Percentiles rank a stretch among this genome's conserved stretches.
Evolutionary conservation across 2,113 vertebrate genomes (phyloP).

Genomic region (Benitochromis conjunctus): DNA sequence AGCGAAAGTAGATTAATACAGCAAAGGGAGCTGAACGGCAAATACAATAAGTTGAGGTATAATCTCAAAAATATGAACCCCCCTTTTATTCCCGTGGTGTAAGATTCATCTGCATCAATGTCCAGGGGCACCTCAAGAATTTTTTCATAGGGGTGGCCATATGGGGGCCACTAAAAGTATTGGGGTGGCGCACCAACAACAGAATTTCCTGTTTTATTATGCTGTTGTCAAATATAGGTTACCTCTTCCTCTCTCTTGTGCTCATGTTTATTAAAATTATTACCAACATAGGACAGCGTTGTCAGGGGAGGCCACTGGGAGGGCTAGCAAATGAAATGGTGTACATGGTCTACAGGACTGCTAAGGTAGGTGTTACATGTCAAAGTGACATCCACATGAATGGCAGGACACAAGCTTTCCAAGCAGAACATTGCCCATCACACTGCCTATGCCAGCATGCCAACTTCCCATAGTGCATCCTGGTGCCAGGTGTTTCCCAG

Average conservation of each 20-base stretch:
- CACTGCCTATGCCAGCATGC: neutral
- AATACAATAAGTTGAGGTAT: neutral
- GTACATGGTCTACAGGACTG: neutral
- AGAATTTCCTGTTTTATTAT: neutral
- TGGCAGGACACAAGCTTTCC: neutral
- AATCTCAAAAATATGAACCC: neutral
- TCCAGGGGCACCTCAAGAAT: neutral
- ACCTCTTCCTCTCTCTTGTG: neutral
- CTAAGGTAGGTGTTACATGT: neutral
- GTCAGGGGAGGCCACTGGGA: neutral
- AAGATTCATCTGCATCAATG: neutral
- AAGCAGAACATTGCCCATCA: neutral
- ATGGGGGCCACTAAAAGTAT: neutral
- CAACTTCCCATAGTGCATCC: neutral
- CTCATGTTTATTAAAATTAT: neutral
- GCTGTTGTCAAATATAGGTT: neutral
- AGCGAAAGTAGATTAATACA: neutral
- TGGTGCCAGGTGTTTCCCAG: neutral
- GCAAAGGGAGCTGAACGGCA: neutral
- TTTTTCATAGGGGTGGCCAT: neutral
- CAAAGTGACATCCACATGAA: neutral
- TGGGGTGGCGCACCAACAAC: fast-evolving
- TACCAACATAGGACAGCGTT: neutral
- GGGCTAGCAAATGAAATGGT: neutral
- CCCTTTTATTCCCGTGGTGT: neutral